A percentile compares a stretch with the other conserved stretches of the same genome.
phyloP scores from a whole-genome alignment of 2,888 invertebrate genomes.

The Orthosia gracilis region DNA sequence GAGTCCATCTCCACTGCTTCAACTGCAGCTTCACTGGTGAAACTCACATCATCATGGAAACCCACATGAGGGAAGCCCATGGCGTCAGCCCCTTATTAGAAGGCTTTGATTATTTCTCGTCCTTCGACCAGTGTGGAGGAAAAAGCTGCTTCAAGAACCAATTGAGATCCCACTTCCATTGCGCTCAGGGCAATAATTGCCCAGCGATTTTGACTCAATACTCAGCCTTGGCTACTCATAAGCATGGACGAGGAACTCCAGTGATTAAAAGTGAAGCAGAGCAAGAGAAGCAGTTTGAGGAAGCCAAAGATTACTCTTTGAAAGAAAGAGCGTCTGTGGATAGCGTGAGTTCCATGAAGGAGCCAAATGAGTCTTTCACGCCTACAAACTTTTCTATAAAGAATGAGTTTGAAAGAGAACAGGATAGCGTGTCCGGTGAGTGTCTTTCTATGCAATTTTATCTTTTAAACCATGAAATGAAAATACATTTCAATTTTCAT shows the following conservation, averaged over 20 bases:
- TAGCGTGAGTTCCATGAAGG: slow-evolving; percentile 84
- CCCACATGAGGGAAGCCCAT: slow-evolving; percentile 97
- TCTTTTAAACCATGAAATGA: no score
- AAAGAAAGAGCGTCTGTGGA: slow-evolving; percentile 88
- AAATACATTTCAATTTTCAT: no score
- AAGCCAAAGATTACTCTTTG: slow-evolving; percentile 89
- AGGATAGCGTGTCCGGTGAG: slow-evolving; percentile 89
- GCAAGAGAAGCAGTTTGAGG: slow-evolving; percentile 84
- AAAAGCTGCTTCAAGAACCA: slow-evolving; percentile 89
- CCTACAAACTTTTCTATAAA: slow-evolving; percentile 88
- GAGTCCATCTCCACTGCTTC: slow-evolving; percentile 96
- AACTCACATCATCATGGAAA: slow-evolving; percentile 94
- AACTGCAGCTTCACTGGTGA: slow-evolving; percentile 97
- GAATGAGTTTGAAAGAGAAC: slow-evolving; percentile 88
- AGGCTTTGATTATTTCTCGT: slow-evolving; percentile 95
- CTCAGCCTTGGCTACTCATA: slow-evolving; percentile 88
- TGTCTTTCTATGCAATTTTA: slow-evolving; percentile 69
- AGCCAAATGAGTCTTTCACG: slow-evolving; percentile 79
- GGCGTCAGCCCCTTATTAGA: slow-evolving; percentile 95
- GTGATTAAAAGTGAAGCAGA: slow-evolving; percentile 85
- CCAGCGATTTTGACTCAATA: slow-evolving; percentile 89
- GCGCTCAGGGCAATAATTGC: slow-evolving; percentile 88
- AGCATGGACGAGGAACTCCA: slow-evolving; percentile 87
- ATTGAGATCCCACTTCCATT: slow-evolving; percentile 87
- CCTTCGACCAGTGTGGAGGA: slow-evolving; percentile 88